Conservation (phyloP, 2,113 vertebrate species). For the Oenanthe melanoleuca region DNA sequence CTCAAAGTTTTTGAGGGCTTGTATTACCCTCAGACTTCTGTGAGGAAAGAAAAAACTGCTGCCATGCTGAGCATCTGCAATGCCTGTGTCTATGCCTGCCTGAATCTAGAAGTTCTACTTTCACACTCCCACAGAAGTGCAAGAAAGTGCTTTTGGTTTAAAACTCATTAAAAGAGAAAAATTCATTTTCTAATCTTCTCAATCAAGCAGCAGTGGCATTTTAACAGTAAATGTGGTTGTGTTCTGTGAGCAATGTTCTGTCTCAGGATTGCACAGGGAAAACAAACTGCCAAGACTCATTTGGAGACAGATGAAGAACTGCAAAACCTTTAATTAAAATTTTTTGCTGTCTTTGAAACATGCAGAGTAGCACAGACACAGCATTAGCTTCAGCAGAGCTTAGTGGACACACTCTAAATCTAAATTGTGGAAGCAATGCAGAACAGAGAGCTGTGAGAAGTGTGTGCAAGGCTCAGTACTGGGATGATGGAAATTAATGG, state of each 20-base stretch:
- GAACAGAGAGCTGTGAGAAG: neutral
- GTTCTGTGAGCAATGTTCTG: neutral
- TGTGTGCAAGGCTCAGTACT: neutral
- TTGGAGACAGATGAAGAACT: neutral
- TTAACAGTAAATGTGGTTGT: neutral
- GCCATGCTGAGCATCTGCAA: neutral
- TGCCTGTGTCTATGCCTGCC: neutral
- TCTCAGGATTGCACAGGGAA: neutral
- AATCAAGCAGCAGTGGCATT: neutral
- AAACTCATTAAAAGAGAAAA: neutral
- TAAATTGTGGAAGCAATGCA: neutral
- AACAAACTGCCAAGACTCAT: neutral
- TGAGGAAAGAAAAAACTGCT: neutral
- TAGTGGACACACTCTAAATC: neutral
- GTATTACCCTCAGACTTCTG: neutral
- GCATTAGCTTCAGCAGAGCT: neutral
- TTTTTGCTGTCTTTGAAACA: neutral
- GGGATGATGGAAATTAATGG: neutral
- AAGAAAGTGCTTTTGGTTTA: neutral
- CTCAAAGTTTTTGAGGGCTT: neutral
- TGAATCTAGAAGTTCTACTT: neutral
- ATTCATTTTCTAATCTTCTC: neutral
- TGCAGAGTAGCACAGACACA: neutral
- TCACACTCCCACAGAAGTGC: neutral
- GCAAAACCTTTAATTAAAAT: neutral